Conservation (phyloP, 2,797 vertebrate genomes). For the Phoxinus dragarum region DNA sequence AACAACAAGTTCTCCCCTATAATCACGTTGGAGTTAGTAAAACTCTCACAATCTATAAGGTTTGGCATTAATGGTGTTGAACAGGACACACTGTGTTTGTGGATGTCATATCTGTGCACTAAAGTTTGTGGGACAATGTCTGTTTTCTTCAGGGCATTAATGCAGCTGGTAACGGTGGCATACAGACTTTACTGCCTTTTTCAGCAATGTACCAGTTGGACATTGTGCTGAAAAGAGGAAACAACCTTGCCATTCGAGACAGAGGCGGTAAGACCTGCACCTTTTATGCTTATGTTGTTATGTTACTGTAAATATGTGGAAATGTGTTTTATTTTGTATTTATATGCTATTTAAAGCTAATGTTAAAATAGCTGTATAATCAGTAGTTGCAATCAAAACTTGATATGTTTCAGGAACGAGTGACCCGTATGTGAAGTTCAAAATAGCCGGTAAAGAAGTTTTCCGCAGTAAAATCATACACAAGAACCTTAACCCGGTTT, state of each 20-base stretch:
- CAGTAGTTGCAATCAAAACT: not conserved
- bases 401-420: slow-evolving; percentile 78
- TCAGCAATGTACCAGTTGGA: slow-evolving; percentile 89
- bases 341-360: not conserved
- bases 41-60: not conserved
- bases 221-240: slow-evolving; percentile 85
- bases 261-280: slow-evolving; percentile 80
- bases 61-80: not conserved
- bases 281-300: not conserved
- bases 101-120: not conserved
- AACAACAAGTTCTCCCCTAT: not conserved
- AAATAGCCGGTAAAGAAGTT: slow-evolving; percentile 84
- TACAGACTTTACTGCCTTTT: slow-evolving; percentile 68
- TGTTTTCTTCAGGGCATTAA: slow-evolving; percentile 73
- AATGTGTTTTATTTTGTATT: not conserved
- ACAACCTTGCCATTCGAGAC: slow-evolving; percentile 89
- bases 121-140: not conserved
- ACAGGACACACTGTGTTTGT: not conserved
- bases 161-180: slow-evolving; percentile 66
- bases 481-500: slow-evolving; percentile 86
- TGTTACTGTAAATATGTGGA: not conserved
- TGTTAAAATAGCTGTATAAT: not conserved
- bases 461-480: slow-evolving; percentile 85
- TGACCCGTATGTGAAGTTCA: slow-evolving; percentile 88
- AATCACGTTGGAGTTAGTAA: not conserved